Conservation (phyloP, 2,113 vertebrate genomes). For the Thamnophis sirtalis region DNA sequence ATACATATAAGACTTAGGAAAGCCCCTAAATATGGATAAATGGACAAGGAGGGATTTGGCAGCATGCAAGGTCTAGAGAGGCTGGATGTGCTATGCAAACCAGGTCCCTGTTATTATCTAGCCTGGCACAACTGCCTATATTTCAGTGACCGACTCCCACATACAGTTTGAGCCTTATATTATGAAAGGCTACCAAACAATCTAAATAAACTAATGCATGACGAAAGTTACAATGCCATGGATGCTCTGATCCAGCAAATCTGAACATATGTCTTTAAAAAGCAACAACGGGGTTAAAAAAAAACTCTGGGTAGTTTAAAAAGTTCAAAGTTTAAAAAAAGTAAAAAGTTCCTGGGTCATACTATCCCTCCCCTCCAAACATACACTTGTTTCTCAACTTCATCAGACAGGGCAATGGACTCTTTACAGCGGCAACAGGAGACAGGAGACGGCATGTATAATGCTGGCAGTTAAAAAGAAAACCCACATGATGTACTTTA, state of each 20-base stretch:
- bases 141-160: too few relatives aligned
- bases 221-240: neutral
- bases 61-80: neutral
- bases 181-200: neutral
- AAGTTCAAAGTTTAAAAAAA: too few relatives aligned
- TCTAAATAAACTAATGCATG: neutral
- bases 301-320: neutral
- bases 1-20: neutral
- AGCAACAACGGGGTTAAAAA: neutral
- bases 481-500: slow-evolving; percentile 15
- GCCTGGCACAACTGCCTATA: neutral
- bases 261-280: neutral
- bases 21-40: neutral
- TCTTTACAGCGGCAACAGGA: slow-evolving; percentile 2
- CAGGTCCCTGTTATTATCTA: neutral
- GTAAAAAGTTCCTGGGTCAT: neutral
- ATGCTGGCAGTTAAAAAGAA: slow-evolving; percentile 10
- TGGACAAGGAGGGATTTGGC: neutral
- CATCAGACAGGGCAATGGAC: neutral
- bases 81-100: neutral
- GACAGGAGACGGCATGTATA: slow-evolving; percentile 6
- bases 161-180: neutral
- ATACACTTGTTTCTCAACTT: neutral
- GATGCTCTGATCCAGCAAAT: neutral
- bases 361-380: neutral